phyloP scores from a whole-genome alignment of 2,113 vertebrate species.

The Stercorarius parasiticus region DNA sequence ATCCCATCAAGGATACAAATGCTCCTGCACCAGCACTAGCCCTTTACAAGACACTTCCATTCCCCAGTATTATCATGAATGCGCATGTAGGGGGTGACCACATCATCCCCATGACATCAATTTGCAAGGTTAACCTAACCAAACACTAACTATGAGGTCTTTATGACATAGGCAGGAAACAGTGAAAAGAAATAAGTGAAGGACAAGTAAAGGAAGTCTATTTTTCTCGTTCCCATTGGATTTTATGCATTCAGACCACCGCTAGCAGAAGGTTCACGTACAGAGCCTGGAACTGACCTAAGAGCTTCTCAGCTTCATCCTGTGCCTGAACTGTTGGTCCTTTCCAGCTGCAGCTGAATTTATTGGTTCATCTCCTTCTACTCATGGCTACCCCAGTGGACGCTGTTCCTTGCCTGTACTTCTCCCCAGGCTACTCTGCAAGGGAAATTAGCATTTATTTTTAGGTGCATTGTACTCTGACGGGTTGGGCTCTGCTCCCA shows the following conservation, averaged over 20 bases:
- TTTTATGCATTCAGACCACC: not conserved
- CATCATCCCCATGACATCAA: not conserved
- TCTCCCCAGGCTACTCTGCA: constrained; percentile 12
- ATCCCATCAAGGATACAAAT: accelerated
- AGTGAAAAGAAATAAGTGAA: not conserved
- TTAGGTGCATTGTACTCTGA: constrained; percentile 13
- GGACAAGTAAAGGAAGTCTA: not conserved
- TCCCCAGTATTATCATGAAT: accelerated
- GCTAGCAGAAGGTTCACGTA: not conserved
- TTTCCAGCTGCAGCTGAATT: not conserved
- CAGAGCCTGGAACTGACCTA: not conserved
- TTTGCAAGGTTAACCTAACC: not conserved
- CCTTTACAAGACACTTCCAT: not conserved
- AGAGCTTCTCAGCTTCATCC: not conserved
- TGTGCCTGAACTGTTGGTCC: not conserved
- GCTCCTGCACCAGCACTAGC: too few species aligned
- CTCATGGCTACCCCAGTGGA: not conserved
- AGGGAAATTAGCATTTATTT: constrained; percentile 42
- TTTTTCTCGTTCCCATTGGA: not conserved
- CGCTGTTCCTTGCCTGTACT: not conserved
- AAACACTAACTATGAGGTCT: not conserved
- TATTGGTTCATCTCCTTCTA: not conserved
- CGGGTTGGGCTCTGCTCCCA: constrained; percentile 2
- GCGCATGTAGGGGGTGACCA: accelerated
- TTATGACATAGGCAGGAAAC: not conserved